Evolutionary conservation across 2,113 vertebrate species (phyloP).

Genomic region (Carlito syrichta): DNA sequence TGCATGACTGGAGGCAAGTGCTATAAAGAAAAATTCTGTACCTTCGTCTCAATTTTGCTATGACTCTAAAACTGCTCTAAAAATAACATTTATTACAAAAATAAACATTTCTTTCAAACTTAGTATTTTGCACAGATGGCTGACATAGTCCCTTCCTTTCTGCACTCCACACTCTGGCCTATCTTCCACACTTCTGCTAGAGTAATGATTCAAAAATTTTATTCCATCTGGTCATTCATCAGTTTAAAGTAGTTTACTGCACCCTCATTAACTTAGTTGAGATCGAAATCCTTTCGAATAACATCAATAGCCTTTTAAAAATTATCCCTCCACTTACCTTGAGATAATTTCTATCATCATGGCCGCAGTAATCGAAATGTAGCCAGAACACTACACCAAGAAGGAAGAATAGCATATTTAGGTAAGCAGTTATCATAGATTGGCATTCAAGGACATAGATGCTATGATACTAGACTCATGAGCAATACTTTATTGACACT

Average conservation of each 20-base stretch:
- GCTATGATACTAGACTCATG: not conserved
- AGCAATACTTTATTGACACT: not conserved
- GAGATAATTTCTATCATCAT: not conserved
- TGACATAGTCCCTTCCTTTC: not conserved
- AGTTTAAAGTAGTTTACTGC: not conserved
- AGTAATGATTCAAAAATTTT: not conserved
- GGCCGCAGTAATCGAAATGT: not conserved
- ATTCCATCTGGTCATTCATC: not conserved
- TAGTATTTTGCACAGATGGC: not conserved
- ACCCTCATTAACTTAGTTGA: not conserved
- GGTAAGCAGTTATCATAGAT: not conserved
- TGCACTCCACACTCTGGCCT: not conserved
- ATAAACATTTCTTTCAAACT: not conserved
- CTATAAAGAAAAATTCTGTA: not conserved
- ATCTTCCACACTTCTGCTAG: not conserved
- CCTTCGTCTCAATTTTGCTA: not conserved
- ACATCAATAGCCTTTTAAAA: not conserved
- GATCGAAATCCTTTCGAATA: not conserved
- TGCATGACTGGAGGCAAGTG: accelerated
- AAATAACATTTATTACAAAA: not conserved
- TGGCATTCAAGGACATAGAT: not conserved
- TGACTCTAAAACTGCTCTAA: not conserved
- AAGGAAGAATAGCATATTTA: not conserved
- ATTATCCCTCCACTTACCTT: not conserved
- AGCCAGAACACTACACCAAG: not conserved